Base-by-base conservation (phyloP, 2,888 invertebrate genomes). In the Sinodicranocentrus sp. region DNA sequence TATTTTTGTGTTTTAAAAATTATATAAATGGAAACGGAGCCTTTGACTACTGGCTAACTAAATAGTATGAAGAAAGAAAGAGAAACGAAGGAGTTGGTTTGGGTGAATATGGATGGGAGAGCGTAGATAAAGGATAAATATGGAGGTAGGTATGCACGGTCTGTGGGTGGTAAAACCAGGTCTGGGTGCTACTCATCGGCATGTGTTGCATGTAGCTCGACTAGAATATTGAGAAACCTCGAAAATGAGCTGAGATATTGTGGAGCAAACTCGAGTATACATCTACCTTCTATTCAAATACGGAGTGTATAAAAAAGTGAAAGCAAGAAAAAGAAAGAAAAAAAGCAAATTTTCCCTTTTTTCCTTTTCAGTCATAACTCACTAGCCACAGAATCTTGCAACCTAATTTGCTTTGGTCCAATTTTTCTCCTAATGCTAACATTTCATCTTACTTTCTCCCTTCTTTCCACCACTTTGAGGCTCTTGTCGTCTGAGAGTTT, bases 381-480 rank as follows among this genome's bases (percentile, higher is more conserved):
- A 10, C 33, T n/a, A 48, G 15, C 48, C 48, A 15, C 48, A 48
- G 39, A 39, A 39, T 39, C 28, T 52, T 26, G 59, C 80, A 73
- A 73, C 33, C 73, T 73, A 80, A 80, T 80, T 80, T 80, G 65
- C 52, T 80, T 54, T 67, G 17, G 19, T 65, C 28, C 54, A 78
- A 43, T 48, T n/a, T 48, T 15, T 23, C 61, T 57, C n/a, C 26
- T 21, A 52, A n/a, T 52, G 17, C 52, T n/a, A 8, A 52, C 19
- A 52, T 17, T 52, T n/a, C 52, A 52, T 71, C 6, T 52, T 54
- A n/a, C 59, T 63, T 26, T 39, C 15, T 21, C 67, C n/a, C n/a
- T n/a, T n/a, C n/a, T n/a, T n/a, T n/a, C n/a, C n/a, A n/a, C n/a
- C n/a, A n/a, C n/a, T n/a, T n/a, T n/a, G n/a, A n/a, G n/a, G n/a